Base-by-base conservation (phyloP, 2,113 vertebrate species). In the Euleptes europaea region DNA sequence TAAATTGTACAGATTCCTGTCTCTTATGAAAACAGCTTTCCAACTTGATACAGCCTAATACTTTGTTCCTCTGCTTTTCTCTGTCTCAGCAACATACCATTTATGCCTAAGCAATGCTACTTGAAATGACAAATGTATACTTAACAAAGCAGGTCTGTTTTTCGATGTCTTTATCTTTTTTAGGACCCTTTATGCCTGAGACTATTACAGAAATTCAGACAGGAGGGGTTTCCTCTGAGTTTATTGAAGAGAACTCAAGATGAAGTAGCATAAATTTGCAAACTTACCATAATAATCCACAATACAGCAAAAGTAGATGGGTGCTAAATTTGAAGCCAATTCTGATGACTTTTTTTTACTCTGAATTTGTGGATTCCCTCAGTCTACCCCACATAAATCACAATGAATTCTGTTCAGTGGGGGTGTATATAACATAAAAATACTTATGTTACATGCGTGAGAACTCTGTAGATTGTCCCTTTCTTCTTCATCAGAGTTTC, bases 21-120 rank as follows among this genome's bases (percentile, higher is more conserved):
- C 35, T 87, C 4, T 77, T 91, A 42, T 85, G 76, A 80, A 92
- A 93, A 42, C 73, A 83, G 1, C 26, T 5, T 86, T n/a, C 44
- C 26, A 31, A 72, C 86, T 28, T 4, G 42, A 88, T 90, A 80
- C 33, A 17, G 35, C 44, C 26, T 23, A 63, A 23, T 38, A 35
- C 14, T 71, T 44, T 82, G 54, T 15, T 19, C 3, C 17, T 5
- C 3, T 51, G 10, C 26, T 31, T 63, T 42, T 84, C 65, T 33
- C 87, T 82, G 23, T 35, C 1, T 84, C 38, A 60, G 31, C 60
- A 31, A 4, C 80, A 3, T 10, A 81, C 28, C 85, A 85, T 40
- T 28, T 28, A 9, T 63, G 35, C 47, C 49, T 51, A 51, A 49
- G 2, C 31, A 33, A n/a, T 19, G 44, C 5, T 57, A 23, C 15